A percentile compares a stretch with the other conserved stretches of the same genome.
Evolutionary conservation across 2,797 vertebrate species (phyloP).

Genomic region (Girardinus metallicus): DNA sequence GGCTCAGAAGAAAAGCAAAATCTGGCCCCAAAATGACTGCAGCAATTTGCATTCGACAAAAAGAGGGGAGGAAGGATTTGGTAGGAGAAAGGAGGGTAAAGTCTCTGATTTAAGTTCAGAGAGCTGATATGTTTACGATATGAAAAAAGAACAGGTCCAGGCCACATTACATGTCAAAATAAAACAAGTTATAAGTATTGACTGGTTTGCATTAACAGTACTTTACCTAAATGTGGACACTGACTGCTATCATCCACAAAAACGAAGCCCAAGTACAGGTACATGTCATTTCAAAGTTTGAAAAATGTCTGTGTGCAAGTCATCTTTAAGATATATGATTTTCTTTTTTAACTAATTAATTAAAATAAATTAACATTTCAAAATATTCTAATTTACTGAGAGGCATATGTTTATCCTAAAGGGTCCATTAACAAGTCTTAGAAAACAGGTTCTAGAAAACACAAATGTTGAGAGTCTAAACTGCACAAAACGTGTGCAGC

Average conservation of each 20-base stretch:
- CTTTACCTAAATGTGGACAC: neutral
- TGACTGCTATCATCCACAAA: neutral
- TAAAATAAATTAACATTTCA: neutral
- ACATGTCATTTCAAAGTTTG: neutral
- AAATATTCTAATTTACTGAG: neutral
- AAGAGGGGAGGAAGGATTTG: neutral
- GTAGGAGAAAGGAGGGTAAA: neutral
- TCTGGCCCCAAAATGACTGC: conserved; percentile 5
- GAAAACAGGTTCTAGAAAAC: neutral
- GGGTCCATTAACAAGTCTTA: neutral
- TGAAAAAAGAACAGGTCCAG: neutral
- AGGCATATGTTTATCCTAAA: neutral
- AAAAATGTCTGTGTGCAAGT: neutral
- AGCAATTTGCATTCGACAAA: conserved; percentile 21
- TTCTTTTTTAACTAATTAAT: neutral
- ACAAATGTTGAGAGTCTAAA: neutral
- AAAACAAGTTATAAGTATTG: neutral
- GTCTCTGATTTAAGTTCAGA: neutral
- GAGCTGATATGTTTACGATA: neutral
- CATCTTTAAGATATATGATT: neutral
- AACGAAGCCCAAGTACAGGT: neutral
- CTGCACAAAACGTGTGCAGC: neutral
- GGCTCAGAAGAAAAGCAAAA: conserved; percentile 41
- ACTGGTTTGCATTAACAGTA: neutral
- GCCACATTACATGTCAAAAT: neutral